Evolutionary conservation across 1,140 invertebrate species (phyloP).

Genomic region (Meloidogyne chitwoodi): DNA sequence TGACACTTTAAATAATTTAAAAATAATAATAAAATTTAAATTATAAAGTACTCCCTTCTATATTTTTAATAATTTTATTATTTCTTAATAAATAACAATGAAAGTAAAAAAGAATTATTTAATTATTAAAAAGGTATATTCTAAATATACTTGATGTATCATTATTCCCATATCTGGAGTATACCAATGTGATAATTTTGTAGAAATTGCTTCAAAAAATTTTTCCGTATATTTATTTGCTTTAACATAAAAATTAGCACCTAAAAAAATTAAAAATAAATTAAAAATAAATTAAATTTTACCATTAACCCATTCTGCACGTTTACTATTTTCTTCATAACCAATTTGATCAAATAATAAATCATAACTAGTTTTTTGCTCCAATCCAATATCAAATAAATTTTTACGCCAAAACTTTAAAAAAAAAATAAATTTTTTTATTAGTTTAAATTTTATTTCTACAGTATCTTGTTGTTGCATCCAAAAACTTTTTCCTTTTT

Average conservation of each 20-base stretch:
- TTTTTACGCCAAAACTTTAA: slow-evolving; percentile 41
- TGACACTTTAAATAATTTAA: slow-evolving; percentile 34
- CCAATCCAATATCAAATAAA: slow-evolving; percentile 52
- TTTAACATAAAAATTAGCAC: slow-evolving; percentile 57
- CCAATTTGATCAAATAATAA: slow-evolving; percentile 58
- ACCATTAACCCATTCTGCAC: slow-evolving; percentile 60
- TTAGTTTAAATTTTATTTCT: slow-evolving; percentile 29
- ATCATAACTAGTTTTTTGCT: slow-evolving; percentile 37
- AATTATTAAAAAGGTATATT: no score
- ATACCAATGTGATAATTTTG: slow-evolving; percentile 55
- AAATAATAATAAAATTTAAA: no score
- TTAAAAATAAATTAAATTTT: neutral
- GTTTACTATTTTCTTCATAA: slow-evolving; percentile 43
- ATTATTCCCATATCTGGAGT: slow-evolving; percentile 59
- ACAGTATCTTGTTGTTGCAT: slow-evolving; percentile 60
- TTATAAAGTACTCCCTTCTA: no score
- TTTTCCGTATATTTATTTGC: slow-evolving; percentile 54
- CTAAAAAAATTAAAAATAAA: slow-evolving; percentile 19
- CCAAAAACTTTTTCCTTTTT: slow-evolving; percentile 57
- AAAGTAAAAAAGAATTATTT: no score
- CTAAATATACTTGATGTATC: slow-evolving; percentile 56
- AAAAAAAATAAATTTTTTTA: neutral
- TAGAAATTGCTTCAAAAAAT: slow-evolving; percentile 54
- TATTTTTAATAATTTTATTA: no score
- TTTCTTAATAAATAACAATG: no score